Conservation (phyloP, 2,888 invertebrate genomes). For the Prosopocoilus inquinatus region DNA sequence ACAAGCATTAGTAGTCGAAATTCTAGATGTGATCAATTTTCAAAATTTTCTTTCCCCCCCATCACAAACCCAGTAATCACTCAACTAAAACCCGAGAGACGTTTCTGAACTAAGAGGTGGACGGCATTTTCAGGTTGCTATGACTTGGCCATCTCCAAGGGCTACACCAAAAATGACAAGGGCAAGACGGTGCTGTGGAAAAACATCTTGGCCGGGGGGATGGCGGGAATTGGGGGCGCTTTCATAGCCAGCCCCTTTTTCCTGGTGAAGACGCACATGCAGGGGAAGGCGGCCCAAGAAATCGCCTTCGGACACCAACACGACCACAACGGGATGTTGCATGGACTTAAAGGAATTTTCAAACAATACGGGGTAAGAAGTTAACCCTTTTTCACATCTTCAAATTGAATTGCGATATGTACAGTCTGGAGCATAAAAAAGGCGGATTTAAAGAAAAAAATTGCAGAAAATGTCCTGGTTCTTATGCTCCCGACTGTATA, state of each 20-base stretch:
- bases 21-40: no score
- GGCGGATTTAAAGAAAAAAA: no score
- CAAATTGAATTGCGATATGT: no score
- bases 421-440: no score
- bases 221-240: conserved; percentile 77
- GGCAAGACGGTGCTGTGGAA: conserved; percentile 65
- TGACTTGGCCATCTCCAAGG: conserved; percentile 36
- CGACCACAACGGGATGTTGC: conserved; percentile 63
- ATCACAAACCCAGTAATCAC: no score
- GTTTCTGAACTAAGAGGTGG: no score
- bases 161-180: conserved; percentile 51
- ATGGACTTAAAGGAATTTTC: conserved; percentile 60
- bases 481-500: no score
- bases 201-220: conserved; percentile 71
- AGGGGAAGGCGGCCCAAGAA: conserved; percentile 65
- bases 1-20: no score
- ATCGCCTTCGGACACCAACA: conserved; percentile 92
- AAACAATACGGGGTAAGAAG: conserved; percentile 53
- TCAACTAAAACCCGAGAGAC: no score
- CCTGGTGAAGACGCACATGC: conserved; percentile 81
- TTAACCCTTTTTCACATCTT: no score
- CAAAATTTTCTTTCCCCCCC: no score
- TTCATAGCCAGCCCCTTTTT: conserved; percentile 84
- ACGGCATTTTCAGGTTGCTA: conserved; percentile 32
- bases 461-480: no score